Base-by-base conservation (phyloP, 2,888 invertebrate genomes). In the Hydroisotoma schaefferi region DNA sequence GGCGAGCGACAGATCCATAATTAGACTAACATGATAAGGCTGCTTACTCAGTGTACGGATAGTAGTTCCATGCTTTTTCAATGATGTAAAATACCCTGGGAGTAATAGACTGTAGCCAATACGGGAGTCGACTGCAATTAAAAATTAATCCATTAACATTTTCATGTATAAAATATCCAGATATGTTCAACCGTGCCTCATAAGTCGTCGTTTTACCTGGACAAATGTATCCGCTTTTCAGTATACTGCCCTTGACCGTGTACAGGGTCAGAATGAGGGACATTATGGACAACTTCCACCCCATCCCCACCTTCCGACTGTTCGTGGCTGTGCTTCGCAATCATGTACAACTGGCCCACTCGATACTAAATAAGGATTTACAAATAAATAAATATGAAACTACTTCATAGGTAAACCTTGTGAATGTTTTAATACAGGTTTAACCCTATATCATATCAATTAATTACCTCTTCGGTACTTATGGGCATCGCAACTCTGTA, bases 61-160 rank as follows among this genome's bases (percentile, higher is more conserved):
- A 94, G 78, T 88, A 94, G 78, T 94, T 94, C 93, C 93, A 94
- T 15, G 93, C 90, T 76, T 92, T 93, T 78, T 94, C 94, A 59
- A 88, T 93, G 20, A 94, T 85, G 78, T 94, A 94, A 79, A 94
- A 93, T 76, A 94, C 86, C 77, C 87, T 86, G 68, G 94, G 94
- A 74, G 90, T 85, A 72, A 94, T 78, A 2, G 90, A 85, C 78
- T 91, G 90, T 55, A 93, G 81, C 92, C 92, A 94, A 75, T 87
- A 87, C 3, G 94, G 94, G 63, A 94, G 81, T 73, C 90, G 90
- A 76, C 92, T 91, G 78, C 49, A 83, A 83, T 66, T 71, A 71
- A 69, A 67, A 51, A 71, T 18, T 27, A 28, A 53, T 10, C n/a
- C 23, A 28, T 33, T 52, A 8, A 49, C 18, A 4, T 33, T 33